A percentile compares a stretch with the other conserved stretches of the same genome.
These are phyloP conservation scores for Trichopoda pennipes DNA, from an alignment of 2,888 invertebrate genomes.

Conservation along the genomic window DNA sequence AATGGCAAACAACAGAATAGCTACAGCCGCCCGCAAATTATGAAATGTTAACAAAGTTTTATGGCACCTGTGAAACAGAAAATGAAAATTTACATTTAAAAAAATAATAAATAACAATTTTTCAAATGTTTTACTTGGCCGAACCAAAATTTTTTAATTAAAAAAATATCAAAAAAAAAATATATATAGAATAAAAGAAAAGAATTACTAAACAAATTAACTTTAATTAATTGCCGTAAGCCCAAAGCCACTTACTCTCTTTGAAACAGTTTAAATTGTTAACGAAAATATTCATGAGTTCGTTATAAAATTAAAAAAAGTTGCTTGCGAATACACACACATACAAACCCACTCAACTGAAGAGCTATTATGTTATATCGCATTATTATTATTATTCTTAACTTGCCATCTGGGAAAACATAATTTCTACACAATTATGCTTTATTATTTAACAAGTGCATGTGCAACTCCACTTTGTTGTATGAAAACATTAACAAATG, in stretches of 20 bases:
- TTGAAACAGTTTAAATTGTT: not conserved
- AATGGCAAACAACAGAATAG: conserved; percentile 76
- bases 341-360: conserved; percentile 33
- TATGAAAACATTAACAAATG: conserved; percentile 25
- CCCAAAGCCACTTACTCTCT: conserved; percentile 10
- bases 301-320: conserved; percentile 18
- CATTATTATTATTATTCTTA: conserved; percentile 46
- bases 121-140: not conserved
- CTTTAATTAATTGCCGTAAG: conserved; percentile 54
- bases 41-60: conserved; percentile 79
- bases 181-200: no score
- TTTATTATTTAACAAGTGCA: conserved; percentile 43
- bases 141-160: no score
- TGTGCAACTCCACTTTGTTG: not conserved
- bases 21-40: conserved; percentile 78
- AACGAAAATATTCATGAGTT: conserved; percentile 39
- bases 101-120: conserved; percentile 8
- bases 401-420: conserved; percentile 58
- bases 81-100: not conserved
- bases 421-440: conserved; percentile 55
- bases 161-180: conserved; percentile 32
- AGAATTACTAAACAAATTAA: conserved; percentile 59
- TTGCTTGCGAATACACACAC: conserved; percentile 1
- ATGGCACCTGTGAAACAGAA: conserved; percentile 73
- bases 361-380: conserved; percentile 42